phyloP scores from a whole-genome alignment of 2,113 vertebrate species.

The Megaleporinus macrocephalus region DNA sequence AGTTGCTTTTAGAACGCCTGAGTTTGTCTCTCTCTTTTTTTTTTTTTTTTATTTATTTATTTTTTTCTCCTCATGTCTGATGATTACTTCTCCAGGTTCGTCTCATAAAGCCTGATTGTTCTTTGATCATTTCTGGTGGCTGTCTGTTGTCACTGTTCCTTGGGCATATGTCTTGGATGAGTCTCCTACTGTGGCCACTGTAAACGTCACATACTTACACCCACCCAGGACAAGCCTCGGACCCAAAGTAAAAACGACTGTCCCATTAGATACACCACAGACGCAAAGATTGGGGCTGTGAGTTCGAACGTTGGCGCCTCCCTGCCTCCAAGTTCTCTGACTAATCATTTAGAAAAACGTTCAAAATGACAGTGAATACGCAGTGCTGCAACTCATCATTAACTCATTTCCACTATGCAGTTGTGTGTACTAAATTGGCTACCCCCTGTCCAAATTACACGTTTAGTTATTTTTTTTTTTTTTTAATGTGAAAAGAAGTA shows the following conservation, averaged over 20 bases:
- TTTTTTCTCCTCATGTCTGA: too few species aligned
- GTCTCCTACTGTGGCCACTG: conserved; percentile 1
- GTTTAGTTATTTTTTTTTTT: too few species aligned
- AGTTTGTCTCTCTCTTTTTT: conserved; percentile 7
- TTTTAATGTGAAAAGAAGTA: too few species aligned
- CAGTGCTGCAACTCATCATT: neutral
- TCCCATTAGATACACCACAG: conserved; percentile 54
- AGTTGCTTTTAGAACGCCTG: neutral
- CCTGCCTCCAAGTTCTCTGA: conserved; percentile 14
- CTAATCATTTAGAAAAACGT: conserved; percentile 45
- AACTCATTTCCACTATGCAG: neutral
- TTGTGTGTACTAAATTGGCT: too few species aligned
- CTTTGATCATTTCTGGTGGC: conserved; percentile 2
- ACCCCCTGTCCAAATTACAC: too few species aligned
- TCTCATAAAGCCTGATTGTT: conserved; percentile 25
- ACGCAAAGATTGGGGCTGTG: conserved; percentile 54
- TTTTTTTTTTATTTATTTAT: too few species aligned
- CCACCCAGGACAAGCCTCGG: neutral
- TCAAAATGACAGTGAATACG: conserved; percentile 40
- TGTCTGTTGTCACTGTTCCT: neutral
- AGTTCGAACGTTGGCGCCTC: conserved; percentile 49
- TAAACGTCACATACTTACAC: conserved; percentile 10
- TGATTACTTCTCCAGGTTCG: neutral
- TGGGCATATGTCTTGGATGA: conserved; percentile 14
- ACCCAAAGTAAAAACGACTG: conserved; percentile 46